These are phyloP conservation scores for Gopherus evgoodei DNA, from an alignment of 2,113 vertebrate species.

Conservation along the genomic window DNA sequence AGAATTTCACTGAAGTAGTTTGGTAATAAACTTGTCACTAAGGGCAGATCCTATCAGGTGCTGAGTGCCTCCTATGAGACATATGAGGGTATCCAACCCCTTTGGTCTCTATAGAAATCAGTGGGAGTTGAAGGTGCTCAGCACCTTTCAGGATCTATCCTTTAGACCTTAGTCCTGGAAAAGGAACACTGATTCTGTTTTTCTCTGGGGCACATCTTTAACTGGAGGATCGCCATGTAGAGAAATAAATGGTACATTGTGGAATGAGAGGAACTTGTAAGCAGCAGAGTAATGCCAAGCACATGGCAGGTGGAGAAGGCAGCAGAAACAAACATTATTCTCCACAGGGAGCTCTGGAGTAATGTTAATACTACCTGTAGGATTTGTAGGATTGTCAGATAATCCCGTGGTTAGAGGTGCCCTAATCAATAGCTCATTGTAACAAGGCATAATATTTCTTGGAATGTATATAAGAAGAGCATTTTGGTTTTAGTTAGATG, in stretches of 20 bases:
- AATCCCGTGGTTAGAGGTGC: not conserved
- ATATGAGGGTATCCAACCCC: not conserved
- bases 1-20: not conserved
- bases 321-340: slow-evolving; percentile 25
- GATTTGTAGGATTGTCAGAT: not conserved
- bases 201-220: not conserved
- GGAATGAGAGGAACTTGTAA: not conserved
- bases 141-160: not conserved
- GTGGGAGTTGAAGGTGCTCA: not conserved
- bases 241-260: not conserved
- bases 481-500: not conserved
- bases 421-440: not conserved
- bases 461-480: not conserved
- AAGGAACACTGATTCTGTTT: not conserved
- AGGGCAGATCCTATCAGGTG: not conserved
- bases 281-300: not conserved
- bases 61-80: not conserved
- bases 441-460: not conserved
- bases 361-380: not conserved
- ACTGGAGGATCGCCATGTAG: not conserved
- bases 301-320: slow-evolving; percentile 14
- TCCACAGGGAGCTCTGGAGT: not conserved
- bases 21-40: slow-evolving; percentile 37
- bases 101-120: not conserved
- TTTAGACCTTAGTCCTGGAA: not conserved